A percentile compares a stretch with the other conserved stretches of the same genome.
These are phyloP conservation scores for Calephelis nemesis DNA, from an alignment of 1,140 invertebrate genomes.

Conservation along the genomic window DNA sequence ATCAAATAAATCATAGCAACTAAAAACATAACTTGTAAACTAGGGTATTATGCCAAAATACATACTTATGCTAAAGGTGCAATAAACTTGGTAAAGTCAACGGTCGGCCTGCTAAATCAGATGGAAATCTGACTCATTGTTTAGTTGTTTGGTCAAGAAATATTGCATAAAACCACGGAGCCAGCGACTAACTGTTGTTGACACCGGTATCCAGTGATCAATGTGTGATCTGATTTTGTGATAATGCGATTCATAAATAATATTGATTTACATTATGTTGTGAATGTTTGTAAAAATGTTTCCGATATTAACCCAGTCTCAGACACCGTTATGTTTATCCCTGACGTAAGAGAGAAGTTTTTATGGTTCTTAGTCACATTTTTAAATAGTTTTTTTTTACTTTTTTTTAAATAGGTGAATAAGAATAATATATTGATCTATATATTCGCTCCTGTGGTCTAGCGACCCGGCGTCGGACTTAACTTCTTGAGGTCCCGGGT, in stretches of 20 bases:
- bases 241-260: background rate
- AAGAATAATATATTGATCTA: too few species aligned
- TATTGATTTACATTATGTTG: background rate
- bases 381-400: too few species aligned
- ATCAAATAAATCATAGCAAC: background rate
- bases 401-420: too few species aligned
- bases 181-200: conserved; percentile 42
- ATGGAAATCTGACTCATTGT: conserved; percentile 49
- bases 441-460: too few species aligned
- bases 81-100: conserved; percentile 58
- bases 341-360: too few species aligned
- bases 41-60: conserved; percentile 39
- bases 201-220: conserved; percentile 36
- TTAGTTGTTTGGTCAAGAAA: conserved; percentile 50
- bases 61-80: conserved; percentile 37
- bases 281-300: background rate
- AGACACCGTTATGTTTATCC: background rate
- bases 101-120: conserved; percentile 45
- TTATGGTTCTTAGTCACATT: too few species aligned
- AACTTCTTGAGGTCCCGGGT: too few species aligned
- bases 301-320: background rate
- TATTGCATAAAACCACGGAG: conserved; percentile 53
- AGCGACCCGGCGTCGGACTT: too few species aligned
- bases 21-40: conserved; percentile 17
- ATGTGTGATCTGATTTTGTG: conserved; percentile 1